Evolutionary conservation across 2,888 invertebrate species (phyloP), one percentile per base, ranked within the genome.

Genomic region (Lasius fuliginosus): DNA sequence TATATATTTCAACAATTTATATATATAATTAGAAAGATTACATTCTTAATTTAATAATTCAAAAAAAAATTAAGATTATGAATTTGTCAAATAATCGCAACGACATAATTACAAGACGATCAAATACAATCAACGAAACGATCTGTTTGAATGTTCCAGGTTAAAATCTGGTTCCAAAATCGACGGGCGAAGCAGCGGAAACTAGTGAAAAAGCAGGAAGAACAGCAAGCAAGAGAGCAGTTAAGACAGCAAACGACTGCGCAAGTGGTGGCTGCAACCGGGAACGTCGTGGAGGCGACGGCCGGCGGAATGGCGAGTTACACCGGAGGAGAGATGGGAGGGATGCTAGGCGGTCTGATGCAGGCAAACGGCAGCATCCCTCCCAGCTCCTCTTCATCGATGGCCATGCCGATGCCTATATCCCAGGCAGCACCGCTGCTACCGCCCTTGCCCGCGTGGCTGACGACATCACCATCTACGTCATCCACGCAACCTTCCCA

Each of bases 161-260:
- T 97, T 75, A 97, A 97, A 95, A 97, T 97, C 85, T 97, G 97
- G 97, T 99, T 98, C 94, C 98, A 98, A 96, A 99, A 99, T 95
- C 96, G 99, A 23, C 96, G 99, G 62, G 99, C 99, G 76, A 99
- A 99, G 95, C 99, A 99, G 93, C 96, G 99, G 15, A 99, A 99
- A 95, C 97, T 98, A 94, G 96, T 96, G 89, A 98, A 99, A 94
- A 99, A 99, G 95, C 97, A 97, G 62, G 97, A 97, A 88, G 98
- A 98, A 60, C 67, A 92, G 30, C 92, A 92, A 81, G 87, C 23
- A 8, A 46, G 79, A 36, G 58, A 79, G 65, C 86, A 53, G 8
- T 8, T 53, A 8, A n/a, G n/a, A n/a, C 53, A 79, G 23, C 68
- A 83, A 64, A 9, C 49, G 67, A 30, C 36, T 4, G 18, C 81